phyloP scores from a whole-genome alignment of 1,140 invertebrate species.

The Trichonephila inaurata region DNA sequence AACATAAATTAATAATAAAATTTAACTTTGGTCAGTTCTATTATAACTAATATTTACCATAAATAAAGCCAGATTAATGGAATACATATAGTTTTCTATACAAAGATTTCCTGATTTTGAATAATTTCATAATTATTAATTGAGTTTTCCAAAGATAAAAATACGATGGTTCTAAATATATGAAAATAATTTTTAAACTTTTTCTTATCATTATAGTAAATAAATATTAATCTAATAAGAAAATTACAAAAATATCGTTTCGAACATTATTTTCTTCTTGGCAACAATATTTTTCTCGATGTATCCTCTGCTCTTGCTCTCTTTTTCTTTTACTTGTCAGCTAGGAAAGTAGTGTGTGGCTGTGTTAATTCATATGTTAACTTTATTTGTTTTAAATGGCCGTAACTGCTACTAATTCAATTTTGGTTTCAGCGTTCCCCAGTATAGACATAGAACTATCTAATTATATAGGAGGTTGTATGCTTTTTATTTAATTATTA shows the following conservation, averaged over 20 bases:
- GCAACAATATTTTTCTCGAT: not conserved
- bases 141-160: too few relatives aligned
- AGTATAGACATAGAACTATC: constrained; percentile 56
- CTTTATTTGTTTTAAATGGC: constrained; percentile 42
- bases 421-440: constrained; percentile 61
- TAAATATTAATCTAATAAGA: not conserved
- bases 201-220: not conserved
- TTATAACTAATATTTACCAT: too few relatives aligned
- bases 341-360: not conserved
- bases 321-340: constrained; percentile 26
- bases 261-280: not conserved
- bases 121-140: too few relatives aligned
- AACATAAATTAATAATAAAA: too few relatives aligned
- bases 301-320: not conserved
- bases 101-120: too few relatives aligned
- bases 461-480: constrained; percentile 65
- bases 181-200: too few relatives aligned
- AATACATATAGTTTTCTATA: too few relatives aligned
- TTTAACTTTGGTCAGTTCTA: too few relatives aligned
- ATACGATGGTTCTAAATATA: too few relatives aligned
- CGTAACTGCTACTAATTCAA: constrained; percentile 57
- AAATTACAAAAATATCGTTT: not conserved
- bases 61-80: too few relatives aligned
- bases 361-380: not conserved
- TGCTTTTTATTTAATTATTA: not conserved